phyloP scores from a whole-genome alignment of 2,113 vertebrate species.

The Mohoua ochrocephala region DNA sequence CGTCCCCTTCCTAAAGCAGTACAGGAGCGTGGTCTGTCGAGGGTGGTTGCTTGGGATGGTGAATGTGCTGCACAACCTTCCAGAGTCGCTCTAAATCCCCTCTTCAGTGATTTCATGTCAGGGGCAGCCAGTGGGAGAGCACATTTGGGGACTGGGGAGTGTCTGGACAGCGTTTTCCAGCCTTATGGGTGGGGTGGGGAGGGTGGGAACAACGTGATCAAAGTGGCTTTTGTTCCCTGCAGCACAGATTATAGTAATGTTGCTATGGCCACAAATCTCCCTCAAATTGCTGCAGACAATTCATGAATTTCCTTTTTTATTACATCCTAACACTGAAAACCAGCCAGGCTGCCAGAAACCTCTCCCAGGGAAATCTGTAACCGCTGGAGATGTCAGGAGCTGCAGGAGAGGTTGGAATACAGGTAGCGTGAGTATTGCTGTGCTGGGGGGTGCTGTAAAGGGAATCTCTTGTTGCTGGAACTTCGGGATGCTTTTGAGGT shows the following conservation, averaged over 20 bases:
- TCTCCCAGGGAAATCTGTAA: neutral
- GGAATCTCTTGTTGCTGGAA: neutral
- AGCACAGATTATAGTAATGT: constrained; percentile 2
- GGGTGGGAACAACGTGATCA: neutral
- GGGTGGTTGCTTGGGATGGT: neutral
- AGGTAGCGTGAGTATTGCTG: neutral
- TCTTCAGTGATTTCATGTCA: neutral
- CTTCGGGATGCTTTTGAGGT: neutral
- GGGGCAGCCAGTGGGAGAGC: neutral
- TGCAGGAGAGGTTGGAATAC: neutral
- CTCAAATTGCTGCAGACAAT: constrained; percentile 38
- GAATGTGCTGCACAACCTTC: neutral
- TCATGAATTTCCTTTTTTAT: constrained; percentile 31
- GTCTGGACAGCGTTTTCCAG: neutral
- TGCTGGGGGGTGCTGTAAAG: neutral
- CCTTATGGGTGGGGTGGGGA: neutral
- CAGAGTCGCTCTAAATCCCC: neutral
- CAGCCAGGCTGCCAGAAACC: neutral
- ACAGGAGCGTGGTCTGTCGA: rapidly evolving
- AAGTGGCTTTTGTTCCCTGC: constrained; percentile 27
- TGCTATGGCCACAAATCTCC: constrained; percentile 60
- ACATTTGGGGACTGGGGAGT: neutral
- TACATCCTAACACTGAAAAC: neutral
- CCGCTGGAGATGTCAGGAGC: neutral
- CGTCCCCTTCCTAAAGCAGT: neutral